These are phyloP conservation scores for Heliconius ethilla DNA, from an alignment of 2,888 invertebrate genomes.

Conservation along the genomic window DNA sequence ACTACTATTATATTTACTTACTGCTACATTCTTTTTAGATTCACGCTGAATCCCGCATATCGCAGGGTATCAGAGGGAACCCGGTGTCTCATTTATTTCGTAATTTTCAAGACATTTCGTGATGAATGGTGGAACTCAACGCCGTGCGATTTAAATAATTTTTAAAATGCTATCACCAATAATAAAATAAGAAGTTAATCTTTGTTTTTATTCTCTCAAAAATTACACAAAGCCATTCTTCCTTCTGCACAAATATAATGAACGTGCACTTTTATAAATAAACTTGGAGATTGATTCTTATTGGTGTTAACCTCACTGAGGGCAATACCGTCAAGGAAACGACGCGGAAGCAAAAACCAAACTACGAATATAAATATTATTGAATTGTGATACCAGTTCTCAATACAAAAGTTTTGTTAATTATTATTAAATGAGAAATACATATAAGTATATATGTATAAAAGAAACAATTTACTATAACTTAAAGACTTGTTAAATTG, in stretches of 20 bases:
- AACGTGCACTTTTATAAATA: constrained; percentile 31
- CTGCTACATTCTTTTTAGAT: too few relatives aligned
- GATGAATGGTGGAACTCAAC: too few relatives aligned
- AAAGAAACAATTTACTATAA: background rate
- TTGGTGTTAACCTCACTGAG: constrained; percentile 24
- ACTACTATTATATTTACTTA: background rate
- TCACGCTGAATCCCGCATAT: too few relatives aligned
- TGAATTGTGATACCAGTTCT: constrained; percentile 3
- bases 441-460: background rate
- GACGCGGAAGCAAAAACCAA: constrained; percentile 13
- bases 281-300: constrained; percentile 23
- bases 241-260: constrained; percentile 16
- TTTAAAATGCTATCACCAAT: background rate
- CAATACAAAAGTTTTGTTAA: background rate
- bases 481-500: too few relatives aligned
- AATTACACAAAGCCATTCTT: constrained; percentile 3
- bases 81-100: too few relatives aligned
- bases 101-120: too few relatives aligned
- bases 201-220: constrained; percentile 3
- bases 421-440: background rate
- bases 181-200: background rate
- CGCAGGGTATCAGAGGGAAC: too few relatives aligned
- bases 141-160: background rate
- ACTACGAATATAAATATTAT: constrained; percentile 1
- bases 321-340: constrained; percentile 22